Conservation (phyloP, 2,888 invertebrate genomes). For the Acronicta alni region DNA sequence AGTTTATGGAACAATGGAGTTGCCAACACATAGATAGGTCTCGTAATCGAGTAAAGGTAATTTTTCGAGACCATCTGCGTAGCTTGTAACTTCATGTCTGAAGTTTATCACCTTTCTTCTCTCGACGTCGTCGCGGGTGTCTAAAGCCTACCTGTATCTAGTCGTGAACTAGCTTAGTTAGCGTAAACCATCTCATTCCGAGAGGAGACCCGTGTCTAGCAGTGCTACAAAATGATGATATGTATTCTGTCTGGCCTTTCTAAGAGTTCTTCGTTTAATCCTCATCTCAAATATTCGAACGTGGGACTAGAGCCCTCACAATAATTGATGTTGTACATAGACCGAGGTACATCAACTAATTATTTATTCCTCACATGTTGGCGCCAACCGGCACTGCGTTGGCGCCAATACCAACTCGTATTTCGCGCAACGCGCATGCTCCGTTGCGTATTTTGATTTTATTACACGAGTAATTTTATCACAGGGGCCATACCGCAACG, state of each 20-base stretch:
- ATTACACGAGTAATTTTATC: slow-evolving; percentile 65
- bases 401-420: slow-evolving; percentile 61
- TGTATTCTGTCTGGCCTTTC: slow-evolving; percentile 4
- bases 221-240: background rate
- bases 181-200: too few species aligned
- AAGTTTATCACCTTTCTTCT: too few species aligned
- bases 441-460: slow-evolving; percentile 63
- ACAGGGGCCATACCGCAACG: too few species aligned
- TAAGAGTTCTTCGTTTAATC: background rate
- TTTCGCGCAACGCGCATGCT: slow-evolving; percentile 44
- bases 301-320: slow-evolving; percentile 23
- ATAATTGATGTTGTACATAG: slow-evolving; percentile 26
- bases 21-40: too few species aligned
- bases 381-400: slow-evolving; percentile 54
- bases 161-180: too few species aligned
- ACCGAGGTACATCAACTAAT: slow-evolving; percentile 40
- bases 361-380: slow-evolving; percentile 63
- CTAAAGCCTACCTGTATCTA: too few species aligned
- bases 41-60: too few species aligned
- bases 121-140: too few species aligned
- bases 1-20: too few species aligned
- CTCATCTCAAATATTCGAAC: slow-evolving; percentile 6
- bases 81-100: too few species aligned
- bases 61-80: too few species aligned
- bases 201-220: too few species aligned